Conservation (phyloP, 2,888 invertebrate genomes). For the Acanthacorydalis orientalis region DNA sequence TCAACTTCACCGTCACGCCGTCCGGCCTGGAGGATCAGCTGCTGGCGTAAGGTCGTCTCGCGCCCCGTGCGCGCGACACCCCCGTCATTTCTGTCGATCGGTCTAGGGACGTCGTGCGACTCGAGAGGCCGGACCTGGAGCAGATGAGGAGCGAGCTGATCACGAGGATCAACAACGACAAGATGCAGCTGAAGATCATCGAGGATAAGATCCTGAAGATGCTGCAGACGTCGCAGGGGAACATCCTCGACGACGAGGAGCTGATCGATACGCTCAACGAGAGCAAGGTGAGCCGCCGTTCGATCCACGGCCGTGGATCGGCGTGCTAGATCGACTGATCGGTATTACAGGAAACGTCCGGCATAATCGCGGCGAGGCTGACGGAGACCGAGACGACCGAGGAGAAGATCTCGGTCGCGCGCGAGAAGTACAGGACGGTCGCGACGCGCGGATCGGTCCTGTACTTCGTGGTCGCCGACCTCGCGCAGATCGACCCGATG, state of each 20-base stretch:
- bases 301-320: no score
- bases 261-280: slow-evolving; percentile 80
- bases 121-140: slow-evolving; percentile 81
- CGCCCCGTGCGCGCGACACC: no score
- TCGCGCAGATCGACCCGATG: slow-evolving; percentile 88
- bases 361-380: slow-evolving; percentile 75
- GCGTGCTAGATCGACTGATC: no score
- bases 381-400: slow-evolving; percentile 78
- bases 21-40: slow-evolving; percentile 85
- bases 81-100: no score
- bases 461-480: slow-evolving; percentile 77
- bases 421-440: slow-evolving; percentile 72
- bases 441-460: slow-evolving; percentile 78
- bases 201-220: slow-evolving; percentile 81
- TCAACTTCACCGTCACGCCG: slow-evolving; percentile 85
- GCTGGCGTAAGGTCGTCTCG: slow-evolving; percentile 65
- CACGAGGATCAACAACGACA: slow-evolving; percentile 69
- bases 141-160: slow-evolving; percentile 66
- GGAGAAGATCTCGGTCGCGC: slow-evolving; percentile 64
- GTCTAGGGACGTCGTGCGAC: slow-evolving; percentile 66
- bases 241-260: slow-evolving; percentile 86
- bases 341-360: slow-evolving; percentile 58
- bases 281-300: slow-evolving; percentile 42
- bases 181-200: slow-evolving; percentile 63
- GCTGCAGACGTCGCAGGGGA: slow-evolving; percentile 68